These are phyloP conservation scores for Pelosia muscerda DNA, from an alignment of 2,888 invertebrate genomes.

Conservation along the genomic window DNA sequence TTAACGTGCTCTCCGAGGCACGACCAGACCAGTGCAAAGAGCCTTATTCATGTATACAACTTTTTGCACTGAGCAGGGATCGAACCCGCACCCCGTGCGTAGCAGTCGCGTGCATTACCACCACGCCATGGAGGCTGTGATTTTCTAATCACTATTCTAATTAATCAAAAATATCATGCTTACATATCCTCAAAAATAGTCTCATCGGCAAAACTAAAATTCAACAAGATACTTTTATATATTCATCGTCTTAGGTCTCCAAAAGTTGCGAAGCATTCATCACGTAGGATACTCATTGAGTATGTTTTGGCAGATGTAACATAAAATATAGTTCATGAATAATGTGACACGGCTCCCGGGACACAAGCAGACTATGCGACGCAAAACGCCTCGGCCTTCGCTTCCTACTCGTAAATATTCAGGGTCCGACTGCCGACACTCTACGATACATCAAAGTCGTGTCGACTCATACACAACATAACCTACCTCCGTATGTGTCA, in stretches of 20 bases:
- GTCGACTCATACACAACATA: slow-evolving; percentile 65
- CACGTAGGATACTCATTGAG: slow-evolving; percentile 46
- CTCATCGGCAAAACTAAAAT: background rate
- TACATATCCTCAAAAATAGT: too few species aligned
- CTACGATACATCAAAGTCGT: slow-evolving; percentile 77
- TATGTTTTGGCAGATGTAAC: slow-evolving; percentile 64
- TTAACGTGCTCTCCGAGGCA: too few species aligned
- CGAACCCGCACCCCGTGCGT: too few species aligned
- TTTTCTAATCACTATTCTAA: too few species aligned
- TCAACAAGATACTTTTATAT: background rate
- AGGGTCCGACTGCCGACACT: slow-evolving; percentile 71
- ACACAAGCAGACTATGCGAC: slow-evolving; percentile 36
- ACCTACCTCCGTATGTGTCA: slow-evolving; percentile 58
- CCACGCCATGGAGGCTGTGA: too few species aligned
- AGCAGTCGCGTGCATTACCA: too few species aligned
- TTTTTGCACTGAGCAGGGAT: too few species aligned
- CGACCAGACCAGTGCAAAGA: too few species aligned
- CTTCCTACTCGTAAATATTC: slow-evolving; percentile 77
- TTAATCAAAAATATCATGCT: too few species aligned
- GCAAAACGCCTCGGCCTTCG: slow-evolving; percentile 52
- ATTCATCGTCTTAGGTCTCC: slow-evolving; percentile 10
- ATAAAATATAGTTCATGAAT: slow-evolving; percentile 73
- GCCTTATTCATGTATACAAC: too few species aligned
- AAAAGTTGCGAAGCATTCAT: slow-evolving; percentile 38
- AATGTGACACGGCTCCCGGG: slow-evolving; percentile 68